Conservation (phyloP, 2,888 invertebrate genomes). For the Hanleya hanleyi region DNA sequence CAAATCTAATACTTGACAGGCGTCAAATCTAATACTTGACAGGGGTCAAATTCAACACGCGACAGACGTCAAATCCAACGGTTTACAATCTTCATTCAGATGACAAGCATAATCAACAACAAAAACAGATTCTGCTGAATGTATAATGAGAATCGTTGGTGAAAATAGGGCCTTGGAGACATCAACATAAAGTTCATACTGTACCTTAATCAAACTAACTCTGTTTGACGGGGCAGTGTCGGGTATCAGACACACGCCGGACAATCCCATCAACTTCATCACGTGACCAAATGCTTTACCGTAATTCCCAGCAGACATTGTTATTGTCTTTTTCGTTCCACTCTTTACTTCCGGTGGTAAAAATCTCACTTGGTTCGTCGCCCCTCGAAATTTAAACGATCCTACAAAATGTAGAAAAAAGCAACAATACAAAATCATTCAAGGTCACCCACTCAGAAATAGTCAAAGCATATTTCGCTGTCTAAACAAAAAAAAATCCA, state of each 20-base stretch:
- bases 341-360: constrained; percentile 43
- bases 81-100: too few species aligned
- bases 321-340: constrained; percentile 53
- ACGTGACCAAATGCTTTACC: constrained; percentile 71
- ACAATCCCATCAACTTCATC: constrained; percentile 42
- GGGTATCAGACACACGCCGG: constrained; percentile 66
- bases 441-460: too few species aligned
- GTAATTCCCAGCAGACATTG: constrained; percentile 72
- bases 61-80: too few species aligned
- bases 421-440: background rate
- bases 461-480: too few species aligned
- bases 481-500: too few species aligned
- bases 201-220: constrained; percentile 59
- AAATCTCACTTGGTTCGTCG: constrained; percentile 62
- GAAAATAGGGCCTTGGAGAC: too few species aligned
- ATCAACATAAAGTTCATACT: background rate
- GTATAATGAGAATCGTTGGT: too few species aligned
- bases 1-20: too few species aligned
- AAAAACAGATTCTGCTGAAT: too few species aligned
- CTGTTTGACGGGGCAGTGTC: constrained; percentile 63
- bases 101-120: too few species aligned
- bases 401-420: constrained; percentile 44
- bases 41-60: too few species aligned
- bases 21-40: too few species aligned
- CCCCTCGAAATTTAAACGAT: constrained; percentile 71